Conservation (phyloP, 1,140 invertebrate genomes). For the Hylaeus anthracinus region DNA sequence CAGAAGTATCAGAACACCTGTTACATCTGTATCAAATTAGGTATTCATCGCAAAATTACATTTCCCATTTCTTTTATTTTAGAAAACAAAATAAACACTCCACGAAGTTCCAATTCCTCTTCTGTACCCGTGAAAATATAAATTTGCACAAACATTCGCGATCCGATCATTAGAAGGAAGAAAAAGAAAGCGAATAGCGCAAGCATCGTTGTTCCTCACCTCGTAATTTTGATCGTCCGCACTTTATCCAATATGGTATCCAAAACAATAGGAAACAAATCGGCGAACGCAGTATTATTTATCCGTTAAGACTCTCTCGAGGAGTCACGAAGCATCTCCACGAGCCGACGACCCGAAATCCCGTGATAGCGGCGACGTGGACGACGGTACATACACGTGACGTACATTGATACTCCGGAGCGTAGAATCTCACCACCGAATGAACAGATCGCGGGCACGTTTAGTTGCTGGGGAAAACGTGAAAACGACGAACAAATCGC, state of each 20-base stretch:
- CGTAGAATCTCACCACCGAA: conserved; percentile 50
- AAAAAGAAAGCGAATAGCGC: not conserved
- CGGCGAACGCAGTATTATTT: conserved; percentile 8
- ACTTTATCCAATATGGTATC: conserved; percentile 53
- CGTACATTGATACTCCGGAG: conserved; percentile 66
- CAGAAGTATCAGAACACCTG: too few species aligned
- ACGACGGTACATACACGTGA: conserved; percentile 64
- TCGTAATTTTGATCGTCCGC: conserved; percentile 51
- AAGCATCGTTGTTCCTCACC: conserved; percentile 35
- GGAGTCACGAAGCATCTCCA: conserved; percentile 65
- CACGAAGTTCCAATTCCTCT: too few species aligned
- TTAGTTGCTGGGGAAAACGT: conserved; percentile 45
- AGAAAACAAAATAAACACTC: too few species aligned
- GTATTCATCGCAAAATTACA: too few species aligned
- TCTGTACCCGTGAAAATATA: too few species aligned
- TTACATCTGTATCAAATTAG: too few species aligned
- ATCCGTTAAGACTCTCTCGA: conserved; percentile 72
- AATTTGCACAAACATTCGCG: too few species aligned
- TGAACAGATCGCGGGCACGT: conserved; percentile 53
- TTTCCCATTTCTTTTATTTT: not conserved
- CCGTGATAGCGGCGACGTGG: conserved; percentile 57
- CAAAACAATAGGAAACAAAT: conserved; percentile 20
- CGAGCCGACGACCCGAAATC: conserved; percentile 56
- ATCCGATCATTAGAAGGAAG: not conserved
- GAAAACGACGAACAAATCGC: not conserved